These are phyloP conservation scores for Osedax frankpressi DNA, from an alignment of 2,888 invertebrate species.

Conservation along the genomic window DNA sequence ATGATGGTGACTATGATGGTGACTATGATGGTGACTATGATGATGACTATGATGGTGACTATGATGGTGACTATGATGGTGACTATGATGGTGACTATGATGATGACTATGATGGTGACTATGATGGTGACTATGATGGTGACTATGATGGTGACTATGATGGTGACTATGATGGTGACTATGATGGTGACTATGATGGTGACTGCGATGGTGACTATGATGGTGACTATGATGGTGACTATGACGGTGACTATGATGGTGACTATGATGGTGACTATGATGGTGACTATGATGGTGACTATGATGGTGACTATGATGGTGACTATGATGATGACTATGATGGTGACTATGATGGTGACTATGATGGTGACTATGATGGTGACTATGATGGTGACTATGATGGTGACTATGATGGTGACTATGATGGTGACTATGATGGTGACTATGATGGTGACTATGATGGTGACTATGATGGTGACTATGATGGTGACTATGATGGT, in stretches of 20 bases:
- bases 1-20: too few relatives aligned
- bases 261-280: background rate
- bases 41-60: background rate
- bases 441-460: background rate
- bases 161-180: background rate
- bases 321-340: background rate
- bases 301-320: background rate
- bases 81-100: background rate
- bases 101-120: background rate
- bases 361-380: background rate
- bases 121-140: background rate
- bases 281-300: background rate
- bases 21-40: too few relatives aligned
- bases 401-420: background rate
- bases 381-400: slow-evolving; percentile 1
- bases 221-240: background rate
- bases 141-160: slow-evolving; percentile 5
- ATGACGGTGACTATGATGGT: background rate
- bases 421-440: background rate
- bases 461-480: background rate
- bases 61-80: background rate
- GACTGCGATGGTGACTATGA: background rate
- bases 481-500: background rate
- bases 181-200: background rate
- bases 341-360: background rate